phyloP scores from a whole-genome alignment of 1,140 invertebrate species.

The Bombus affinis region DNA sequence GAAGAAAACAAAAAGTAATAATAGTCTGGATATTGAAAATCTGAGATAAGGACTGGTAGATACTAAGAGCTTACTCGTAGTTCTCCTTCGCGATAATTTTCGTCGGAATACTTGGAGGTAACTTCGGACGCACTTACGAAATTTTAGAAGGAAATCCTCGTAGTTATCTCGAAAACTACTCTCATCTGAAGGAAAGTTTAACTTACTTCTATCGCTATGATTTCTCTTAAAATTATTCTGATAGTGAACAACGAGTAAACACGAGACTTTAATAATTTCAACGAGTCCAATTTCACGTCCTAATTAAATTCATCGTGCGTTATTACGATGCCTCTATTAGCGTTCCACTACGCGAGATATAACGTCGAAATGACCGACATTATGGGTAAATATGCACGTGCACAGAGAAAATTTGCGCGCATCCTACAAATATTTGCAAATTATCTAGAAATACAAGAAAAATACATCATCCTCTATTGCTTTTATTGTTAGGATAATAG shows the following conservation, averaged over 20 bases:
- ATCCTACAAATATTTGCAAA: background rate
- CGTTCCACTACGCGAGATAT: background rate
- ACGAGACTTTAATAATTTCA: slow-evolving; percentile 18
- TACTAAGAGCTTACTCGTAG: background rate
- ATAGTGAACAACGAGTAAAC: background rate
- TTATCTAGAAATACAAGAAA: background rate
- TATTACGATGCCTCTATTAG: background rate
- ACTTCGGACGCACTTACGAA: background rate
- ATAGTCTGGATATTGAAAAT: background rate
- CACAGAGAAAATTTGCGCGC: too few relatives aligned
- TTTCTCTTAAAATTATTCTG: background rate
- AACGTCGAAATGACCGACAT: background rate
- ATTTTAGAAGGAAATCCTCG: background rate
- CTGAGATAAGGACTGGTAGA: background rate
- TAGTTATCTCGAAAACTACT: background rate
- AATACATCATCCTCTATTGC: too few relatives aligned
- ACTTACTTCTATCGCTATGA: background rate
- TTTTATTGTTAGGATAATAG: too few relatives aligned
- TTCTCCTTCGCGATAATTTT: background rate
- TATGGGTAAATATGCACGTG: background rate
- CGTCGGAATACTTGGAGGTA: background rate
- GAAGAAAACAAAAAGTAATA: background rate
- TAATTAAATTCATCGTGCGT: slow-evolving; percentile 22
- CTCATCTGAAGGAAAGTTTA: background rate
- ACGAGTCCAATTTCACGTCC: background rate